Evolutionary conservation across 2,113 vertebrate genomes (phyloP), one percentile per base, ranked within the genome.

Genomic region (Trematocara macrostoma): DNA sequence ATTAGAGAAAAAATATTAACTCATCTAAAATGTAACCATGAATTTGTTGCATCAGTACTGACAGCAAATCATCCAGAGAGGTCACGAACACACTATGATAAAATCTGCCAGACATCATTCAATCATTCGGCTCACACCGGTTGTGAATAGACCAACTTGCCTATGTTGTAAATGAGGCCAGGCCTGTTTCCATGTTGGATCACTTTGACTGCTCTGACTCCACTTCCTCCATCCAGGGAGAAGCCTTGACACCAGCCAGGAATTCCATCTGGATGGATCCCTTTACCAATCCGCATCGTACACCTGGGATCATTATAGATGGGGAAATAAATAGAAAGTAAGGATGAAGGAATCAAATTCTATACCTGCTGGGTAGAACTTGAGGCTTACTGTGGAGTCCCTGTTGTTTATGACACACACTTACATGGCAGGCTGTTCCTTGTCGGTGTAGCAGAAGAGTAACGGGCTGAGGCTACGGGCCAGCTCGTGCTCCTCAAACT

Each of bases 211-310:
- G 99, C 98, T 91, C 99, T 95, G 64, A 99, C 98, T 57, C 99
- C 99, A 82, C 97, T 98, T 0, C 99, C 99, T 38, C 99, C 98
- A 35, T 99, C 98, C 94, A 99, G 93, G 15, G 99, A 99, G 93
- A 99, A 99, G 5, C 97, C 97, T 95, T 99, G 98, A 89, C 99
- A 99, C 99, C 99, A 99, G 82, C 98, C 98, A 1, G 99, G 98
- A 93, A 98, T 97, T 1, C 97, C 98, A 31, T 99, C 98, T 0
- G 98, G 98, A 88, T 99, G 98, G 88, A 98, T 99, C 14, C 98
- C 98, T 91, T 93, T 99, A 18, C 99, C 99, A 11, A 99, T 95
- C n/a, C 98, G 91, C 99, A 99, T 99, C 0, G 99, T 99, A 84
- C 99, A 99, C 71, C 99, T 99, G 89, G 20, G 16, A 79, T 52